These are phyloP conservation scores for Epistrophella euchroma DNA, from an alignment of 2,888 invertebrate genomes.

Conservation along the genomic window DNA sequence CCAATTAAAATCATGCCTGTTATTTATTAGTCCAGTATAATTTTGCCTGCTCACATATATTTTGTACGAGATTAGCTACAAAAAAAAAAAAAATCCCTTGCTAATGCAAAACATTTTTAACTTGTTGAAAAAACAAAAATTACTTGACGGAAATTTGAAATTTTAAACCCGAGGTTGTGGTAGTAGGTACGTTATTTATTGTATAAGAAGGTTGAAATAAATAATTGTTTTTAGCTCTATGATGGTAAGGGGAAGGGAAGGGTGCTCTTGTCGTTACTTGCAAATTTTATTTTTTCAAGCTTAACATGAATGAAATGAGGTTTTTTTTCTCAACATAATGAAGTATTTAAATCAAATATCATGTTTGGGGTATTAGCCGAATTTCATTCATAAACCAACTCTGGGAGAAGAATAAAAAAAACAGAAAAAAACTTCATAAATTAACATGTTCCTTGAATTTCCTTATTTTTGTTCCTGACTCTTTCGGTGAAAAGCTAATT, in stretches of 20 bases:
- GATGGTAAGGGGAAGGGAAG: neutral
- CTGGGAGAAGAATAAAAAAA: neutral
- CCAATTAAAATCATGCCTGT: constrained; percentile 7
- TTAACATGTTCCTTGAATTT: neutral
- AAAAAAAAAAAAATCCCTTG: neutral
- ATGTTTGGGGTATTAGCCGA: neutral
- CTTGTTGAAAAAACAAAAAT: neutral
- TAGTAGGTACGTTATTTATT: neutral
- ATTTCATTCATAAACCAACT: neutral
- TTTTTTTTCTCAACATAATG: neutral
- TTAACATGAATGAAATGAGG: constrained; percentile 2
- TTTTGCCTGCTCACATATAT: neutral
- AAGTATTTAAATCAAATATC: constrained; percentile 3
- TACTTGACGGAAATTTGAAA: neutral
- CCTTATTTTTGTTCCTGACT: neutral
- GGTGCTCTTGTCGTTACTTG: neutral
- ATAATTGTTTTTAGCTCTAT: neutral
- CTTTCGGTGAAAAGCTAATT: neutral
- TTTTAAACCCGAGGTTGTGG: neutral
- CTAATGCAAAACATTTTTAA: constrained; percentile 22
- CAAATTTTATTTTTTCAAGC: constrained; percentile 1
- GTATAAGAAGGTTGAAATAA: constrained; percentile 8
- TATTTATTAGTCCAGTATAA: constrained; percentile 9
- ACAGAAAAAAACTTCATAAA: neutral
- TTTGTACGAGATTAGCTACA: neutral